Conservation (phyloP, 1,140 invertebrate genomes). For the Apis mellifera region DNA sequence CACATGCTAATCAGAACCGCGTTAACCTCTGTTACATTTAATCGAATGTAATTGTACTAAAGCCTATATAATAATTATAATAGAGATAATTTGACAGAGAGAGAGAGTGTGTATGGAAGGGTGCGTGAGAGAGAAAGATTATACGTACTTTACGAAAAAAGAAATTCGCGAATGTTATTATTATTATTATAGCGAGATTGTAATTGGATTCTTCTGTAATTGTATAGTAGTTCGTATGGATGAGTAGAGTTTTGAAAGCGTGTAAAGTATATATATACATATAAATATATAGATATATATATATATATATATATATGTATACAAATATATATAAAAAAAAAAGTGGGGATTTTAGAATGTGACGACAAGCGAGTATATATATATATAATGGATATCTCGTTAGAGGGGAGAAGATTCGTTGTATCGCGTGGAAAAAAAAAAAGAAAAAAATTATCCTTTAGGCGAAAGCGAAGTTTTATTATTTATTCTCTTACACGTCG, state of each 20-base stretch:
- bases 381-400: slow-evolving; percentile 9
- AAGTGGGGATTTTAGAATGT: slow-evolving; percentile 12
- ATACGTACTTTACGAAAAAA: slow-evolving; percentile 34
- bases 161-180: too few species aligned
- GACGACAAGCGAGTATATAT: too few species aligned
- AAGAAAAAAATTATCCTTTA: slow-evolving; percentile 53
- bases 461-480: slow-evolving; percentile 75
- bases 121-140: background rate
- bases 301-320: slow-evolving; percentile 53
- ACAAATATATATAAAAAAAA: too few species aligned
- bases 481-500: slow-evolving; percentile 80
- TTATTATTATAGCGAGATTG: background rate
- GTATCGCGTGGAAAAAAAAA: slow-evolving; percentile 51
- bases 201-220: slow-evolving; percentile 14
- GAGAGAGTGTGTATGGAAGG: background rate
- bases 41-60: slow-evolving; percentile 79
- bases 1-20: slow-evolving; percentile 81
- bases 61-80: slow-evolving; percentile 65
- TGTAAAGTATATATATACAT: slow-evolving; percentile 31
- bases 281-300: slow-evolving; percentile 32
- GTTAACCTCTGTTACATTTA: slow-evolving; percentile 82
- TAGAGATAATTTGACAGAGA: slow-evolving; percentile 12
- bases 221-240: slow-evolving; percentile 45
- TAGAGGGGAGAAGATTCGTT: slow-evolving; percentile 10
- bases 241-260: slow-evolving; percentile 8